Evolutionary conservation across 2,113 vertebrate species (phyloP).

Genomic region (Nyctibius bracteatus): DNA sequence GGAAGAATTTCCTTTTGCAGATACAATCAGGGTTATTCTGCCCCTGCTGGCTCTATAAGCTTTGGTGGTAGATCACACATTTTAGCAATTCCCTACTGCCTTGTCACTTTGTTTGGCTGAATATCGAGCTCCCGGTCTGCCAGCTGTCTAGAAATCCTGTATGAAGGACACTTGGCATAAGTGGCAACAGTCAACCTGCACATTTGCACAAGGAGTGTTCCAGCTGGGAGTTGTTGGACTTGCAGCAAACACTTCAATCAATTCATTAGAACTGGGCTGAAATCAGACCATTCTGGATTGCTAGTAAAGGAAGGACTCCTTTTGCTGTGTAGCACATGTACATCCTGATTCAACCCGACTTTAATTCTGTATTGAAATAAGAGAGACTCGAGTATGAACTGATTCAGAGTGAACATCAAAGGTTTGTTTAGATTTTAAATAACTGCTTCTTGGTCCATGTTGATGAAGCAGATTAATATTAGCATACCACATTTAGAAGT

Average conservation of each 20-base stretch:
- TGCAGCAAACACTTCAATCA: background rate
- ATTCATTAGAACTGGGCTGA: background rate
- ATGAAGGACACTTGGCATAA: fast-evolving
- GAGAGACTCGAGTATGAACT: background rate
- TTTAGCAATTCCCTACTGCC: background rate
- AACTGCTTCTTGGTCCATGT: background rate
- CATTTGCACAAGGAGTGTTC: background rate
- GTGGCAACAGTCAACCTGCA: background rate
- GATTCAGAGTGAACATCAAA: background rate
- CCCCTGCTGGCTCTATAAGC: background rate
- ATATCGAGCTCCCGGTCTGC: background rate
- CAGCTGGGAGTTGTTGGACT: background rate
- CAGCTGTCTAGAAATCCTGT: background rate
- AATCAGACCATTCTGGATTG: background rate
- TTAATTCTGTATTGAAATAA: background rate
- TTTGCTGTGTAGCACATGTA: background rate
- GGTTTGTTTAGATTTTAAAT: background rate
- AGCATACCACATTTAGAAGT: background rate
- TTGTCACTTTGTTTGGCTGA: background rate
- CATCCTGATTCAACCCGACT: background rate
- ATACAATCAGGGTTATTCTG: background rate
- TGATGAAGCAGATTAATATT: background rate
- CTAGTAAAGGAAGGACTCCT: background rate
- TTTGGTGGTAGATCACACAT: constrained; percentile 11
- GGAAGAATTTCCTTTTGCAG: background rate